These are phyloP conservation scores for Pterocles burchelli DNA, from an alignment of 2,113 vertebrate genomes.

Conservation along the genomic window DNA sequence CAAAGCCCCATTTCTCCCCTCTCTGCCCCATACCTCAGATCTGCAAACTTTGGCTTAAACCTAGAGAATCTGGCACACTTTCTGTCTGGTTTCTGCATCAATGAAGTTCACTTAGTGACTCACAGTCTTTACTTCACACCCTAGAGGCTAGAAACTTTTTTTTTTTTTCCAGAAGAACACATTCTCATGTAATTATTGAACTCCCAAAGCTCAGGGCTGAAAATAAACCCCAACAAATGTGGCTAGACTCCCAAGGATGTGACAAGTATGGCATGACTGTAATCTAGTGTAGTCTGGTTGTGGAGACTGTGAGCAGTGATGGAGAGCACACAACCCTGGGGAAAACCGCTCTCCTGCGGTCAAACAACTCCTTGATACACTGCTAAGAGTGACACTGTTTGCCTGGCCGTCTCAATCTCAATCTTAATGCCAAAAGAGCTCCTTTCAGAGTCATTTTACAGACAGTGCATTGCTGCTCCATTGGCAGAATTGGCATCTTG, in stretches of 20 bases:
- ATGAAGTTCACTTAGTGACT: constrained; percentile 56
- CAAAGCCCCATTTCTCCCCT: not conserved
- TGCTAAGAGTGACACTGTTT: not conserved
- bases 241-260: constrained; percentile 51
- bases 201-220: constrained; percentile 39
- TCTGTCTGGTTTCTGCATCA: constrained; percentile 56
- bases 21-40: not conserved
- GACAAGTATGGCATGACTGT: constrained; percentile 39
- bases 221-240: constrained; percentile 56
- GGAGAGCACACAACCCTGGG: not conserved
- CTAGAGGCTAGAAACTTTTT: constrained; percentile 28
- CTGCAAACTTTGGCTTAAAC: not conserved
- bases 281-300: not conserved
- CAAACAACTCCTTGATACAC: not conserved
- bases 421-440: not conserved
- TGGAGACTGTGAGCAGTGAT: not conserved
- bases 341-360: not conserved
- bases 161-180: not conserved
- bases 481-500: constrained; percentile 7
- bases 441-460: constrained; percentile 5
- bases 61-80: constrained; percentile 8
- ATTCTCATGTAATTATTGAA: constrained; percentile 57
- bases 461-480: not conserved
- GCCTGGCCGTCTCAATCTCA: not conserved
- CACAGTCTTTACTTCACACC: constrained; percentile 64